These are phyloP conservation scores for Plebejus melissa DNA, from an alignment of 2,888 invertebrate species.

Conservation along the genomic window DNA sequence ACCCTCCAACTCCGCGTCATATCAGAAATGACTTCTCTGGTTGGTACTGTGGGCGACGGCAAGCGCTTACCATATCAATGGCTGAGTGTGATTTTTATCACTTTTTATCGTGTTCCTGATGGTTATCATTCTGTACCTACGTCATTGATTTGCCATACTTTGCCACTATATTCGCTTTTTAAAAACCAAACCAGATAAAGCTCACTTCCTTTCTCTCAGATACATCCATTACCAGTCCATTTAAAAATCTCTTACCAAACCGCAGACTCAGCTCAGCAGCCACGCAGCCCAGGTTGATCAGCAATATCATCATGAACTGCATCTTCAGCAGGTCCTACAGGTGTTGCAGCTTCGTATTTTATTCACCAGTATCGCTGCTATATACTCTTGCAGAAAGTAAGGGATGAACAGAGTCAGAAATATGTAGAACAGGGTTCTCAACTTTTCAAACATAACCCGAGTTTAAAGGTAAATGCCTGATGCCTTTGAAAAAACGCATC, in stretches of 20 bases:
- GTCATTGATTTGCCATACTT: no score
- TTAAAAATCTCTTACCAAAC: constrained; percentile 53
- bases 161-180: no score
- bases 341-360: constrained; percentile 54
- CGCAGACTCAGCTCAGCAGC: constrained; percentile 59
- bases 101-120: no score
- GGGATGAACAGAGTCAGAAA: constrained; percentile 62
- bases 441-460: constrained; percentile 58
- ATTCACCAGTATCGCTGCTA: constrained; percentile 60
- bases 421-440: constrained; percentile 64
- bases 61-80: no score
- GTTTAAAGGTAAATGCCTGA: background rate
- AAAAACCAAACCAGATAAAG: no score
- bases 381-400: constrained; percentile 67
- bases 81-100: no score
- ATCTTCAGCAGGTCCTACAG: constrained; percentile 51
- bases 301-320: constrained; percentile 50
- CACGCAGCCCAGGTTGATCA: constrained; percentile 55
- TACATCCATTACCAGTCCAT: background rate
- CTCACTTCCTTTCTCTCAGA: no score
- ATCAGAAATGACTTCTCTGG: no score
- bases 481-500: no score
- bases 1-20: no score
- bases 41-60: no score
- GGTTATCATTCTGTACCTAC: no score